phyloP scores from a whole-genome alignment of 2,797 vertebrate genomes.

The Gallinago solitaria region DNA sequence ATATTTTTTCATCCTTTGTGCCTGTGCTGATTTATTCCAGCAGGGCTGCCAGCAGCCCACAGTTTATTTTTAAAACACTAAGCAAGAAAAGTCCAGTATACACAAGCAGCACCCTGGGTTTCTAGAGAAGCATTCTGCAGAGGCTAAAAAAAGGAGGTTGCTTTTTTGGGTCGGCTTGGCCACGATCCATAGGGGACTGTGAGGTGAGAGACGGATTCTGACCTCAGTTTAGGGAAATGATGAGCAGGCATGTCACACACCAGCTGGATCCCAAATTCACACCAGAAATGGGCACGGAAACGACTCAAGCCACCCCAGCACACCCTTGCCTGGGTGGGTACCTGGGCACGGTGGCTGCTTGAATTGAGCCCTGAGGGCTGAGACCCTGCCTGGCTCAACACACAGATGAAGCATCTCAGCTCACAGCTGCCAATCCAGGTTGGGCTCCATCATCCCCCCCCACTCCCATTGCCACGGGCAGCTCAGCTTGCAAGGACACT shows the following conservation, averaged over 20 bases:
- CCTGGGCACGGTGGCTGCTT: fast-evolving
- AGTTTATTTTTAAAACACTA: conserved; percentile 58
- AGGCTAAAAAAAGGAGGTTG: conserved; percentile 32
- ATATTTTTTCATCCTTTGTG: not conserved
- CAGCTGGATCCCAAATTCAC: not conserved
- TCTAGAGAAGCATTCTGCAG: not conserved
- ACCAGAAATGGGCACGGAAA: not conserved
- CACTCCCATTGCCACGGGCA: not conserved
- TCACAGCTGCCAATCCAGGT: not conserved
- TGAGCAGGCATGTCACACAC: not conserved
- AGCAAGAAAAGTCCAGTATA: conserved; percentile 16
- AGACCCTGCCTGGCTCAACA: not conserved
- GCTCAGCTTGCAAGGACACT: not conserved
- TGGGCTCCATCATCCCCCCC: not conserved
- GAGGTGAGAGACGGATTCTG: conserved; percentile 8
- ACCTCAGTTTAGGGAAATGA: not conserved
- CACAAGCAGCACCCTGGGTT: not conserved
- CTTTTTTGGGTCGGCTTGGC: not conserved
- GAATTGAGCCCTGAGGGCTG: not conserved
- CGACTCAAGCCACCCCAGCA: not conserved
- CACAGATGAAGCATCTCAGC: not conserved
- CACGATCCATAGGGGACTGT: not conserved
- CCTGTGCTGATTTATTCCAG: not conserved
- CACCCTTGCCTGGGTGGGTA: not conserved
- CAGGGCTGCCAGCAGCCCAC: not conserved